Evolutionary conservation across 2,888 invertebrate species (phyloP).

Genomic region (Liposcelis brunnea): DNA sequence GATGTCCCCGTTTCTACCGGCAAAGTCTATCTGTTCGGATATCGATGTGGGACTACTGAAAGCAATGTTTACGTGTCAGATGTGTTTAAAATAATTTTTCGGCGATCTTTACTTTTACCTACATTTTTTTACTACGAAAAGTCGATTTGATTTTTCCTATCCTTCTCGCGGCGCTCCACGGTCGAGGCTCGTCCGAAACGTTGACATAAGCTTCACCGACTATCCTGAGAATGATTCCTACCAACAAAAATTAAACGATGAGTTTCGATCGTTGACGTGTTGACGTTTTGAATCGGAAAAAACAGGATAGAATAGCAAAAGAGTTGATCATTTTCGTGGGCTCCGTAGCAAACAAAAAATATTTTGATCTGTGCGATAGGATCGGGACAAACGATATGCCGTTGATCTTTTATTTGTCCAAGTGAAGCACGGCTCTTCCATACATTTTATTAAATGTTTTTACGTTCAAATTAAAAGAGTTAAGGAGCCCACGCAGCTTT

Average conservation of each 20-base stretch:
- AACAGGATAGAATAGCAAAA: neutral
- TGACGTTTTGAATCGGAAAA: neutral
- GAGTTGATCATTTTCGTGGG: neutral
- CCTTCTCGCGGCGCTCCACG: constrained; percentile 15
- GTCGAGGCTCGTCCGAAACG: constrained; percentile 17
- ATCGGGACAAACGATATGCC: no score
- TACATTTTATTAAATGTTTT: no score
- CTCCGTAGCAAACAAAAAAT: no score
- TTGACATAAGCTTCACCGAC: constrained; percentile 21
- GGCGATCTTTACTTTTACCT: constrained; percentile 10
- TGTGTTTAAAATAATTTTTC: no score
- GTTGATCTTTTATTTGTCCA: no score
- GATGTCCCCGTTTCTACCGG: no score
- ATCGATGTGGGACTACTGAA: neutral
- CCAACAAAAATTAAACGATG: constrained; percentile 3
- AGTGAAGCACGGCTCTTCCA: no score
- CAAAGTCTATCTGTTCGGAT: neutral
- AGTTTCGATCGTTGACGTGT: no score
- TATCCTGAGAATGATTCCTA: constrained; percentile 20
- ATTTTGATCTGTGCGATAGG: no score
- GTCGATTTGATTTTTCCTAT: constrained; percentile 13
- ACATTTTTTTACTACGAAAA: constrained; percentile 20
- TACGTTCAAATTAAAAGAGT: no score
- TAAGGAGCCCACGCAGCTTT: no score
- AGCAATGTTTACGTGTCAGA: constrained; percentile 1